A percentile compares a stretch with the other conserved stretches of the same genome.
Evolutionary conservation across 2,797 vertebrate species (phyloP).

Genomic region (Sus cebifrons): DNA sequence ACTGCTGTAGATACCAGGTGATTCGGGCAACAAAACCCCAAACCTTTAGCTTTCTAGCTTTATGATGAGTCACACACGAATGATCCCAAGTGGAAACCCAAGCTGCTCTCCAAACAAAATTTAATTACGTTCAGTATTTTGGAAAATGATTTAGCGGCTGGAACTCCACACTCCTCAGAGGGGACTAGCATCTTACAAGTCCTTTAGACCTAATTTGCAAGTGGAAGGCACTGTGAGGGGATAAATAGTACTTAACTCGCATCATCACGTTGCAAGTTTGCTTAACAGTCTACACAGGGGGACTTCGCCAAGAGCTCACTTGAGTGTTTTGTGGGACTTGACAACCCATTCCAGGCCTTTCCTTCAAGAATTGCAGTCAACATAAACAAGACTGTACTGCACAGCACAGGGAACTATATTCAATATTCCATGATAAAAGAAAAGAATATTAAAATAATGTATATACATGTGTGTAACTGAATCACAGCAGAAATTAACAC

Average conservation of each 20-base stretch:
- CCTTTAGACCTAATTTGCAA: conserved; percentile 80
- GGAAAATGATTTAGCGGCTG: conserved; percentile 85
- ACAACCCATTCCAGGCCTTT: neutral
- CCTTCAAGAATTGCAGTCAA: neutral
- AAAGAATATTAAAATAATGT: too few relatives aligned
- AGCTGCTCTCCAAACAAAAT: conserved; percentile 85
- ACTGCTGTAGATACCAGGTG: conserved; percentile 53
- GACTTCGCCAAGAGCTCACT: neutral
- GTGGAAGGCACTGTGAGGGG: conserved; percentile 57
- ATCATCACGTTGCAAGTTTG: neutral
- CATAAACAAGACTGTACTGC: too few relatives aligned
- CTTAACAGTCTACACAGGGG: neutral
- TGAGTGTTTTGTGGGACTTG: neutral
- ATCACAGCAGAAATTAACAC: too few relatives aligned
- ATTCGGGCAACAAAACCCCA: conserved; percentile 37
- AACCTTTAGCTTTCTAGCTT: conserved; percentile 75
- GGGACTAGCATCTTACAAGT: conserved; percentile 71
- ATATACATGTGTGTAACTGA: too few relatives aligned
- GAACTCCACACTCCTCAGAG: conserved; percentile 76
- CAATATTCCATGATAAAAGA: too few relatives aligned
- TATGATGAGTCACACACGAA: conserved; percentile 82
- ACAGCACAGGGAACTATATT: too few relatives aligned
- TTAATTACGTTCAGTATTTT: conserved; percentile 86
- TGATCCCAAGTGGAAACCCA: conserved; percentile 80
- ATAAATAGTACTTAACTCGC: conserved; percentile 77